These are phyloP conservation scores for Botrylloides violaceus DNA, from an alignment of 23 tunicate genomes.

Conservation along the genomic window DNA sequence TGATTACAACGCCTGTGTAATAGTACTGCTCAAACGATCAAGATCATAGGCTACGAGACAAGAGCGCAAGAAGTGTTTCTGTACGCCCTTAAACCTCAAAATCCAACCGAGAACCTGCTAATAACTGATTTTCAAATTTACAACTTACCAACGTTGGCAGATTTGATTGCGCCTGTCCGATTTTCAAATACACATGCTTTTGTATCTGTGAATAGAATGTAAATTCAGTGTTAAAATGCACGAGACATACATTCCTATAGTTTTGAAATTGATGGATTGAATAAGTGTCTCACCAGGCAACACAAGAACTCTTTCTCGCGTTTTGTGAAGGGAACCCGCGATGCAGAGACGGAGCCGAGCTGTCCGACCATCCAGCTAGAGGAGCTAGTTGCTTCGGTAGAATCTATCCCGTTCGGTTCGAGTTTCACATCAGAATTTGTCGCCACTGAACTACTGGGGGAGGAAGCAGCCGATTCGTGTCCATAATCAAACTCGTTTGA, in stretches of 20 bases:
- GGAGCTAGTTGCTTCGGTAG: background rate
- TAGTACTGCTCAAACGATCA: no score
- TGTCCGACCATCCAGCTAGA: background rate
- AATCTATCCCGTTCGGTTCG: background rate
- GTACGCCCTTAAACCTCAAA: no score
- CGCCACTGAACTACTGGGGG: background rate
- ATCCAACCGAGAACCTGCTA: no score
- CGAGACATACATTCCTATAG: background rate
- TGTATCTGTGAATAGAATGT: constrained; percentile 12
- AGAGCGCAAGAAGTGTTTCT: no score
- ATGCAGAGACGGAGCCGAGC: background rate
- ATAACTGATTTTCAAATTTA: no score
- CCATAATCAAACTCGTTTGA: background rate
- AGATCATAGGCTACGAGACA: no score
- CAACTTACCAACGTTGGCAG: constrained; percentile 4
- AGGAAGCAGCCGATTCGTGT: background rate
- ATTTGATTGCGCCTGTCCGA: background rate
- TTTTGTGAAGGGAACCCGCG: constrained; percentile 14
- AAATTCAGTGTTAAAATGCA: background rate
- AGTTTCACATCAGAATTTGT: background rate
- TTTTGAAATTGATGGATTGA: no score
- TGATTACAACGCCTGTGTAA: no score
- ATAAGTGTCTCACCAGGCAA: constrained; percentile 2
- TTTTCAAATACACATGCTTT: constrained; percentile 8
- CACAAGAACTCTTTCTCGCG: constrained; percentile 13